Evolutionary conservation across 1,140 invertebrate species (phyloP).

Genomic region (Lasioglossum baleicum): DNA sequence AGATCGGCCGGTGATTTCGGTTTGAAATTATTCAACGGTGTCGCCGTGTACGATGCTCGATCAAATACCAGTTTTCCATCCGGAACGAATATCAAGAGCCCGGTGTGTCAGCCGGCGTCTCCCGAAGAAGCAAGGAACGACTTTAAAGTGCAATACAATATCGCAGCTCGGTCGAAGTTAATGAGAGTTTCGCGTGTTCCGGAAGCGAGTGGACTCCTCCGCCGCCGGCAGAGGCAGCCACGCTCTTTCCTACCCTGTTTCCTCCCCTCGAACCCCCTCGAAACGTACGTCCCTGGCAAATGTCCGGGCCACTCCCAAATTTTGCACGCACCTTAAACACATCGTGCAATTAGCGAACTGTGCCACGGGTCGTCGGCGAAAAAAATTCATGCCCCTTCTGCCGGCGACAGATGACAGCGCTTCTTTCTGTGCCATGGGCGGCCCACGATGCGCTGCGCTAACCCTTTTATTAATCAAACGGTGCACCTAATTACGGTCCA

Average conservation of each 20-base stretch:
- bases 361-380: constrained; percentile 28
- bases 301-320: constrained; percentile 61
- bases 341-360: constrained; percentile 41
- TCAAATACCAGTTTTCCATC: constrained; percentile 4
- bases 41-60: background rate
- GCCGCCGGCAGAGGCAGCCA: constrained; percentile 44
- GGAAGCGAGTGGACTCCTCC: constrained; percentile 60
- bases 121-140: constrained; percentile 40
- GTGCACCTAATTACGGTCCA: too few species aligned
- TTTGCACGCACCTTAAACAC: constrained; percentile 64
- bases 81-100: background rate
- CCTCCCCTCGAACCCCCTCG: constrained; percentile 29
- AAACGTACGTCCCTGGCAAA: constrained; percentile 30
- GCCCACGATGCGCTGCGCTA: too few species aligned
- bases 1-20: too few species aligned
- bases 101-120: constrained; percentile 26
- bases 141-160: constrained; percentile 54
- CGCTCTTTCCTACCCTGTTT: constrained; percentile 8
- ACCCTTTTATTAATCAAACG: too few species aligned
- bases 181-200: constrained; percentile 71
- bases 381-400: background rate
- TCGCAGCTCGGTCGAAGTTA: constrained; percentile 64
- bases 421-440: background rate
- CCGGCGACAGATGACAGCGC: background rate
- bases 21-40: constrained; percentile 3